Conservation (phyloP, 1,140 invertebrate genomes). For the Saccostrea cuccullata region DNA sequence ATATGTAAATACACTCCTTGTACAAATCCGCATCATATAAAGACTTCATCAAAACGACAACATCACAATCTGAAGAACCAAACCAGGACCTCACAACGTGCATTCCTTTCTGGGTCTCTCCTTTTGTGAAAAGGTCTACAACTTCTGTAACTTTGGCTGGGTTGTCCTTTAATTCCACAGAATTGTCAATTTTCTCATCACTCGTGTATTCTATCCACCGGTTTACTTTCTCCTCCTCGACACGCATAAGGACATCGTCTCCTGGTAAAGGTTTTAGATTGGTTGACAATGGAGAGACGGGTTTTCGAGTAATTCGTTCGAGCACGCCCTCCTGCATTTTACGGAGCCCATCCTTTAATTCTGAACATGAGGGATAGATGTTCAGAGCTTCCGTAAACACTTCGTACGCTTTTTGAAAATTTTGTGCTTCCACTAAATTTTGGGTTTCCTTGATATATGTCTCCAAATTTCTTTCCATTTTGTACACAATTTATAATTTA, state of each 20-base stretch:
- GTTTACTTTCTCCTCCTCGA: not conserved
- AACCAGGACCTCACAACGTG: not conserved
- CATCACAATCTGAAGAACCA: not conserved
- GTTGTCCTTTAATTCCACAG: not conserved
- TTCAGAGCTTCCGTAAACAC: not conserved
- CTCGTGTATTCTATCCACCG: not conserved
- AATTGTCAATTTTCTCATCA: not conserved
- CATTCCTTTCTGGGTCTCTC: not conserved
- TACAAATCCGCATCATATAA: not conserved
- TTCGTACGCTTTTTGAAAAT: conserved; percentile 4
- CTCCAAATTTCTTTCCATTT: not conserved
- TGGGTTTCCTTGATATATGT: not conserved
- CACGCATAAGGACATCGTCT: not conserved
- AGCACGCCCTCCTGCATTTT: not conserved
- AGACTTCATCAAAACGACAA: not conserved
- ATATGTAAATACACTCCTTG: conserved; percentile 1
- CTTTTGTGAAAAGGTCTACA: not conserved
- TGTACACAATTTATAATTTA: not conserved
- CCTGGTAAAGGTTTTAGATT: not conserved
- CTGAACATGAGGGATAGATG: not conserved
- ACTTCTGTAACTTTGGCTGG: not conserved
- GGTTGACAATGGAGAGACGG: not conserved
- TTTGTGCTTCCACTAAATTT: not conserved
- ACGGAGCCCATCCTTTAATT: not conserved
- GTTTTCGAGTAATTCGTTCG: conserved; percentile 1